A percentile compares a stretch with the other conserved stretches of the same genome.
phyloP scores from a whole-genome alignment of 1,140 invertebrate genomes.

The Limonius californicus region DNA sequence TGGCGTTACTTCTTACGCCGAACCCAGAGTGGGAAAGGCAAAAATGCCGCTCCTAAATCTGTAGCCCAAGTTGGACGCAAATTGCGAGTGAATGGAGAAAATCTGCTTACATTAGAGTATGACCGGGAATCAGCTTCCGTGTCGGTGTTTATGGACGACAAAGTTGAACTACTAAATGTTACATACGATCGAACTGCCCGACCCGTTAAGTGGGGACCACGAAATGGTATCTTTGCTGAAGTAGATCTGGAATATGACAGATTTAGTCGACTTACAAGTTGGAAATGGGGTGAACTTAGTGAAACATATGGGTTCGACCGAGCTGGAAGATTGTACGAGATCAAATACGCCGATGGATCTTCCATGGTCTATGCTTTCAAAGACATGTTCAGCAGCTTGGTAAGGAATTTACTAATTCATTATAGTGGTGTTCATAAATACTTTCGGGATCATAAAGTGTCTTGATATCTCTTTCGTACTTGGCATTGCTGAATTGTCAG shows the following conservation, averaged over 20 bases:
- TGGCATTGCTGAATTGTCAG: background rate
- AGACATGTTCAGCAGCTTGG: constrained; percentile 80
- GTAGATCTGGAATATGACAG: constrained; percentile 91
- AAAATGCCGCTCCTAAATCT: constrained; percentile 57
- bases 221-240: constrained; percentile 77
- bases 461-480: background rate
- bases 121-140: constrained; percentile 86
- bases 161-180: constrained; percentile 83
- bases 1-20: constrained; percentile 87
- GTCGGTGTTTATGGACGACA: constrained; percentile 84
- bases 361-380: constrained; percentile 84
- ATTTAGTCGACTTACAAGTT: constrained; percentile 82
- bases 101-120: constrained; percentile 87
- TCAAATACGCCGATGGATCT: constrained; percentile 82
- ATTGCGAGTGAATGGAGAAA: constrained; percentile 85
- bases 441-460: background rate
- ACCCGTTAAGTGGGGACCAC: constrained; percentile 84
- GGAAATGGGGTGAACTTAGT: constrained; percentile 88
- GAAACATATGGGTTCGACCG: constrained; percentile 87
- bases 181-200: constrained; percentile 89
- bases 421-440: background rate
- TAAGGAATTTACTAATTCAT: too few relatives aligned
- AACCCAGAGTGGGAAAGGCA: constrained; percentile 56
- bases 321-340: constrained; percentile 79
- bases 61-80: constrained; percentile 80